These are phyloP conservation scores for Acinonyx jubatus DNA, from an alignment of 2,113 vertebrate species.

Conservation along the genomic window DNA sequence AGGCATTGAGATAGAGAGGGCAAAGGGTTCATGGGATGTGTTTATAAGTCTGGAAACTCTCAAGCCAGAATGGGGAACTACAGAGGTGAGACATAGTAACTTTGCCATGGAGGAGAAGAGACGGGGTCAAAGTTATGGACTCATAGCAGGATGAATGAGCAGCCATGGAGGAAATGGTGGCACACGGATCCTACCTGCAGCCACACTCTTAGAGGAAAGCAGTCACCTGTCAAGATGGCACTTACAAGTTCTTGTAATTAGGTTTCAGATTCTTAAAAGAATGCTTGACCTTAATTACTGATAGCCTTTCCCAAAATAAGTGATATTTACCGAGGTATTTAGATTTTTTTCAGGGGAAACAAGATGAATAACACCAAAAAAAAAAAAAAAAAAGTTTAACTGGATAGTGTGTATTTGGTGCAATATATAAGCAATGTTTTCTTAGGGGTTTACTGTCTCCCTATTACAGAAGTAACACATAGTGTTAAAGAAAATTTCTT, in stretches of 20 bases:
- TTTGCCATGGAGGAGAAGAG: neutral
- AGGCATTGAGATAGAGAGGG: neutral
- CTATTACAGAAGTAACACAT: neutral
- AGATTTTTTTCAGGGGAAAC: neutral
- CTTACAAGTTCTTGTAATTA: neutral
- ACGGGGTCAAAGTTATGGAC: fast-evolving
- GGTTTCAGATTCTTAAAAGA: neutral
- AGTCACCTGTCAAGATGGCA: neutral
- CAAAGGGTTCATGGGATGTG: neutral
- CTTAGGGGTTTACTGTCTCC: neutral
- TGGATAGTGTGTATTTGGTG: neutral
- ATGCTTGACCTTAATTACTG: neutral
- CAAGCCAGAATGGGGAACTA: neutral
- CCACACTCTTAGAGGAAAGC: neutral
- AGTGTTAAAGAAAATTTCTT: conserved; percentile 6
- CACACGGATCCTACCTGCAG: fast-evolving
- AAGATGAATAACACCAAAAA: neutral
- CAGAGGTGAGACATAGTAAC: neutral
- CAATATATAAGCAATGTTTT: neutral
- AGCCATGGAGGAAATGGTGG: neutral
- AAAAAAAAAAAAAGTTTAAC: neutral
- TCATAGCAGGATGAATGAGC: neutral
- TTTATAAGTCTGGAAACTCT: neutral
- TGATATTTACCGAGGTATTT: neutral
- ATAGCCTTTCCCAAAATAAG: neutral